A percentile compares a stretch with the other conserved stretches of the same genome.
phyloP scores from a whole-genome alignment of 23 tunicate species.

The Botrylloides violaceus region DNA sequence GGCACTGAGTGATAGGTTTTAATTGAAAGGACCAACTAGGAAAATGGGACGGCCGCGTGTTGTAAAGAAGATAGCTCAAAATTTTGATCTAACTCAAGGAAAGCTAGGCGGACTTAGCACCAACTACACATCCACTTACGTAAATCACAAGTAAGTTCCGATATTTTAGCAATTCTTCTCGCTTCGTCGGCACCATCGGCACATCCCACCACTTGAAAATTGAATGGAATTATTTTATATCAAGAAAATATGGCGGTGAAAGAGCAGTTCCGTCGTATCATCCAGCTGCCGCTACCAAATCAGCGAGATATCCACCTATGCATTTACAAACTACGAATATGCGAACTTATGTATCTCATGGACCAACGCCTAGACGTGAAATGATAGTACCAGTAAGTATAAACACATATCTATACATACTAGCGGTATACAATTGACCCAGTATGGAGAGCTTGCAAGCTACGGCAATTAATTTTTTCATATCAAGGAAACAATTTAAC shows the following conservation, averaged over 20 bases:
- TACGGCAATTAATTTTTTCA: too few relatives aligned
- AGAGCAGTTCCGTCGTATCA: neutral
- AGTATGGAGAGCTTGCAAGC: too few relatives aligned
- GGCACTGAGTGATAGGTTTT: too few relatives aligned
- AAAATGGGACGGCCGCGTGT: neutral
- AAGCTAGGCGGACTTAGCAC: neutral
- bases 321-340: conserved; percentile 47
- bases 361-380: conserved; percentile 34
- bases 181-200: neutral
- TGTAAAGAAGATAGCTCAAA: neutral
- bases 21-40: neutral
- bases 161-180: neutral
- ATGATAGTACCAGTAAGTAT: conserved; percentile 60
- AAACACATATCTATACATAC: neutral
- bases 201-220: too few relatives aligned
- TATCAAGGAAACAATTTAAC: too few relatives aligned
- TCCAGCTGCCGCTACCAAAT: conserved; percentile 39
- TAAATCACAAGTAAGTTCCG: neutral
- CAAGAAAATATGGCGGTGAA: neutral
- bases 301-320: conserved; percentile 62
- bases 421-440: too few relatives aligned
- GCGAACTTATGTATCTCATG: conserved; percentile 40
- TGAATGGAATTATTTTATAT: neutral
- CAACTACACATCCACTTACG: neutral
- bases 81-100: neutral